Evolutionary conservation across 1,140 invertebrate species (phyloP).

Genomic region (Kradibia gibbosae): DNA sequence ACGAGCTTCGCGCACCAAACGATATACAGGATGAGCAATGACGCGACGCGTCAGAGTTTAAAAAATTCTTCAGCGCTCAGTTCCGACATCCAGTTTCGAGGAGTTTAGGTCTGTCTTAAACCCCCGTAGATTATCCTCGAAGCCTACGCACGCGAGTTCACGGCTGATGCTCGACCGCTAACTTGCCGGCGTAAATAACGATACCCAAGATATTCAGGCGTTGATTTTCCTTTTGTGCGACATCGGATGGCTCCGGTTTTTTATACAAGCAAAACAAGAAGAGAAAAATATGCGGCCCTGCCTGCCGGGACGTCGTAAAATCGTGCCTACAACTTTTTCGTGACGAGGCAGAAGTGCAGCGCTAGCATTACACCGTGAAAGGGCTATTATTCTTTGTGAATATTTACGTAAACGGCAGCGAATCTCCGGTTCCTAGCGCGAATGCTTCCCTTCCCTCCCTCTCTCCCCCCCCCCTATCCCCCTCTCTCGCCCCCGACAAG

Average conservation of each 20-base stretch:
- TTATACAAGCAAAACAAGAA: no score
- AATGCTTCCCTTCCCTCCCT: not conserved
- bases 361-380: not conserved
- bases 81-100: constrained; percentile 30
- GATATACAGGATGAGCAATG: constrained; percentile 44
- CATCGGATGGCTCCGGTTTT: no score
- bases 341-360: not conserved
- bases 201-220: no score
- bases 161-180: not conserved
- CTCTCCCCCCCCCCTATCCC: not conserved
- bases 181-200: no score
- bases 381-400: not conserved
- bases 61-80: constrained; percentile 64
- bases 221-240: no score
- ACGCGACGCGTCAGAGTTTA: constrained; percentile 55
- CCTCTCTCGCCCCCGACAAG: not conserved
- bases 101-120: not conserved
- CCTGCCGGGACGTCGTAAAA: not conserved
- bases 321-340: not conserved
- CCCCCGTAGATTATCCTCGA: no score
- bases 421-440: not conserved
- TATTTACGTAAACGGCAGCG: not conserved
- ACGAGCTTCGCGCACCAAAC: constrained; percentile 29
- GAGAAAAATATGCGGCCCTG: no score
- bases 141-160: no score